Evolutionary conservation across 2,888 invertebrate species (phyloP).

Genomic region (Calliphora vomitoria): DNA sequence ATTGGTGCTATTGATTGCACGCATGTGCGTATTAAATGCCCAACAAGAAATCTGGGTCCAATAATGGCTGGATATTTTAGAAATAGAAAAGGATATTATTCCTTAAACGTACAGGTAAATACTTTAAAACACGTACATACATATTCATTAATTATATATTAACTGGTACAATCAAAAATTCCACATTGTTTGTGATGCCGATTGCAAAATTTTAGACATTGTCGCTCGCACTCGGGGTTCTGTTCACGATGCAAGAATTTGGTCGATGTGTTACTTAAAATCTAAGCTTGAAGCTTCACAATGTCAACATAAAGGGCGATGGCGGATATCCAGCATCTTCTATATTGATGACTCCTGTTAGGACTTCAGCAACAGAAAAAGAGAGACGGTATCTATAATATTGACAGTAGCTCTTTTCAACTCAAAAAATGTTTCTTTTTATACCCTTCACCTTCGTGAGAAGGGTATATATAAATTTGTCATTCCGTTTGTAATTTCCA

Average conservation of each 20-base stretch:
- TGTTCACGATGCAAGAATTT: constrained; percentile 48
- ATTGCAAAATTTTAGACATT: constrained; percentile 41
- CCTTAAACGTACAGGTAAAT: too few species aligned
- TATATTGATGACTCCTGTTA: constrained; percentile 29
- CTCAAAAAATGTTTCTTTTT: background rate
- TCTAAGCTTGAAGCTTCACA: constrained; percentile 45
- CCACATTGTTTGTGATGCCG: constrained; percentile 28
- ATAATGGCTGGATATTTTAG: too few species aligned
- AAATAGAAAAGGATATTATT: too few species aligned
- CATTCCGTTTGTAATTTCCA: too few species aligned
- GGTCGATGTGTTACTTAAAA: constrained; percentile 15
- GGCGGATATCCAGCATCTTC: constrained; percentile 38
- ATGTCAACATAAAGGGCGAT: constrained; percentile 57
- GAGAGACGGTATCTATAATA: constrained; percentile 16
- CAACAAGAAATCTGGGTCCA: too few species aligned
- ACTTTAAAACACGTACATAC: too few species aligned
- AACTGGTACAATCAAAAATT: too few species aligned
- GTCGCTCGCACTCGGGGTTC: constrained; percentile 39
- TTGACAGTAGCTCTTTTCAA: background rate
- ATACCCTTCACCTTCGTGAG: too few species aligned
- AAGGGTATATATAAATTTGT: too few species aligned
- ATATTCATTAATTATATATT: too few species aligned
- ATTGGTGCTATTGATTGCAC: too few species aligned
- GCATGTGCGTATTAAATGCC: too few species aligned
- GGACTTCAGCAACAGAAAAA: constrained; percentile 38